phyloP scores from a whole-genome alignment of 2,797 vertebrate genomes.

The Luscinia luscinia region DNA sequence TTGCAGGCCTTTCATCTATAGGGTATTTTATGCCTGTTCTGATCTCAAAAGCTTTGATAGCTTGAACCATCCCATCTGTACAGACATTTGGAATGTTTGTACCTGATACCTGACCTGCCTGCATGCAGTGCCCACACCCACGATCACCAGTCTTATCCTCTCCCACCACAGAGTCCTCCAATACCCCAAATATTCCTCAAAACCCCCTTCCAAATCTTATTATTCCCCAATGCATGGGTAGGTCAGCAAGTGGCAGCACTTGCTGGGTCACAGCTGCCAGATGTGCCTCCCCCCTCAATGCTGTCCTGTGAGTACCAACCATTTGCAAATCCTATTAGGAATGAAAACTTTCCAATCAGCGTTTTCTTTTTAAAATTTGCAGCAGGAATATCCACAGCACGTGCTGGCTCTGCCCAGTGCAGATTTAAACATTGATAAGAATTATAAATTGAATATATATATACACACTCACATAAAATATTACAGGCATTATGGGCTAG shows the following conservation, averaged over 20 bases:
- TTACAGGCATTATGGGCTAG: background rate
- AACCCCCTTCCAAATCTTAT: background rate
- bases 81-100: background rate
- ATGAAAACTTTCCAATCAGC: background rate
- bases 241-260: background rate
- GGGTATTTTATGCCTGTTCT: background rate
- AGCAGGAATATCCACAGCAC: background rate
- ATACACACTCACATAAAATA: background rate
- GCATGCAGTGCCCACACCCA: fast-evolving
- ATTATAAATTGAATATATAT: background rate
- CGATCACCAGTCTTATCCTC: fast-evolving
- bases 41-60: background rate
- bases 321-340: background rate
- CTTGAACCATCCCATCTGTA: background rate
- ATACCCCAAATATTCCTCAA: background rate
- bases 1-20: background rate
- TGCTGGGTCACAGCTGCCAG: background rate
- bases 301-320: fast-evolving
- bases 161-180: background rate
- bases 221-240: fast-evolving
- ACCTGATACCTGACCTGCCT: background rate
- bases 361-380: background rate
- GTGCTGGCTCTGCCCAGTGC: background rate
- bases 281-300: background rate
- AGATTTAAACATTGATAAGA: background rate